These are phyloP conservation scores for Machimus atricapillus DNA, from an alignment of 2,888 invertebrate genomes.

Conservation along the genomic window DNA sequence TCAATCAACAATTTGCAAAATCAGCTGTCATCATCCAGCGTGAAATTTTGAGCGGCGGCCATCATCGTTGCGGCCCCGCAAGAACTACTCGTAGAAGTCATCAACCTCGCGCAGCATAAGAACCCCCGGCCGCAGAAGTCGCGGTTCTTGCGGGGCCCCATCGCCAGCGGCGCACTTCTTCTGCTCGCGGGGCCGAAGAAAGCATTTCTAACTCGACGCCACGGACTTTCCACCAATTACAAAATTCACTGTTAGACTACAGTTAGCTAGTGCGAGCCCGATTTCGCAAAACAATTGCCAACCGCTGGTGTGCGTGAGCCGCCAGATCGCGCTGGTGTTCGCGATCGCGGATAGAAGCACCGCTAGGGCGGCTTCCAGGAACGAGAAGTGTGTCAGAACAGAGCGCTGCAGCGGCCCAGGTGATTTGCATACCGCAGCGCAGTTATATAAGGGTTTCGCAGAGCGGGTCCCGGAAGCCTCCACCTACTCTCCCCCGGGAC, in stretches of 20 bases:
- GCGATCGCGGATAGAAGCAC: background rate
- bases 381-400: constrained; percentile 19
- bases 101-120: background rate
- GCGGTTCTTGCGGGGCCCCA: background rate
- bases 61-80: background rate
- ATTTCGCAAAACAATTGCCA: constrained; percentile 25
- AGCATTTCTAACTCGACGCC: constrained; percentile 16
- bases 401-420: background rate
- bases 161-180: background rate
- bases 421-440: constrained; percentile 5
- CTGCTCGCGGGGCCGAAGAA: constrained; percentile 3
- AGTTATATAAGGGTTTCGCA: constrained; percentile 21
- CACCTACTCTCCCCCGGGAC: background rate
- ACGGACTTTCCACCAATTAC: constrained; percentile 27
- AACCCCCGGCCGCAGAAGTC: background rate
- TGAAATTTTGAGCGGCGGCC: background rate
- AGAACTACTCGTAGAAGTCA: background rate
- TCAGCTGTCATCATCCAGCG: background rate
- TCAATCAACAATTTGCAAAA: constrained; percentile 18
- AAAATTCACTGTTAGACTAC: constrained; percentile 34
- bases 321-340: background rate
- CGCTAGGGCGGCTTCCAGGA: constrained; percentile 13
- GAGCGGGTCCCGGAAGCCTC: background rate
- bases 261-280: constrained; percentile 17
- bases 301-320: background rate